Percentiles rank a stretch among this genome's conserved stretches.
These are phyloP conservation scores for Brachyistius frenatus DNA, from an alignment of 2,113 vertebrate genomes.

Conservation along the genomic window DNA sequence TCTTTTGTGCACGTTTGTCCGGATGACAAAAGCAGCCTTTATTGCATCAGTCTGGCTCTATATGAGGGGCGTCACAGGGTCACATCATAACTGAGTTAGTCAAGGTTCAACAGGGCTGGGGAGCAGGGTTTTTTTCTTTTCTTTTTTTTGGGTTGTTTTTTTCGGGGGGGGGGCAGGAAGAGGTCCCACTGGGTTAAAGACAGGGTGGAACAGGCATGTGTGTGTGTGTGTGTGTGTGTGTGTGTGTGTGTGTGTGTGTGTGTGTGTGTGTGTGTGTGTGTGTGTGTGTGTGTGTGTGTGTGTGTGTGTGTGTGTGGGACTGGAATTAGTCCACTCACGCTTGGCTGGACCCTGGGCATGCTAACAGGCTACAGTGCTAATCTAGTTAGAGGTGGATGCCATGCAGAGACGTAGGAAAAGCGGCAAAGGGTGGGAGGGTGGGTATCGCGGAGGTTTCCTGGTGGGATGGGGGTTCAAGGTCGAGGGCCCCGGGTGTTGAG, in stretches of 20 bases:
- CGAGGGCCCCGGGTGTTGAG: constrained; percentile 18
- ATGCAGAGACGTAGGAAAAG: constrained; percentile 22
- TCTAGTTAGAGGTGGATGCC: constrained; percentile 72
- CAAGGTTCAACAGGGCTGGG: constrained; percentile 66
- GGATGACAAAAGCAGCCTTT: constrained; percentile 63
- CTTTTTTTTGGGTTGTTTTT: no score
- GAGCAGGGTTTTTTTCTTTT: constrained; percentile 3
- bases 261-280: background rate
- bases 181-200: constrained; percentile 59
- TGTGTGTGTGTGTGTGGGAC: background rate
- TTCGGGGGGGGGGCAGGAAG: constrained; percentile 28
- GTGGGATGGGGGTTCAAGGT: constrained; percentile 43
- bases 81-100: constrained; percentile 78
- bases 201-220: background rate
- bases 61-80: constrained; percentile 70
- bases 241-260: no score
- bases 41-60: constrained; percentile 58
- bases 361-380: constrained; percentile 73
- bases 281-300: no score
- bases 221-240: no score
- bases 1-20: constrained; percentile 46
- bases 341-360: constrained; percentile 57
- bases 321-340: constrained; percentile 67
- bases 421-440: background rate
- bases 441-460: constrained; percentile 6